These are phyloP conservation scores for Psilopsiagon aurifrons DNA, from an alignment of 2,113 vertebrate genomes.

Conservation along the genomic window DNA sequence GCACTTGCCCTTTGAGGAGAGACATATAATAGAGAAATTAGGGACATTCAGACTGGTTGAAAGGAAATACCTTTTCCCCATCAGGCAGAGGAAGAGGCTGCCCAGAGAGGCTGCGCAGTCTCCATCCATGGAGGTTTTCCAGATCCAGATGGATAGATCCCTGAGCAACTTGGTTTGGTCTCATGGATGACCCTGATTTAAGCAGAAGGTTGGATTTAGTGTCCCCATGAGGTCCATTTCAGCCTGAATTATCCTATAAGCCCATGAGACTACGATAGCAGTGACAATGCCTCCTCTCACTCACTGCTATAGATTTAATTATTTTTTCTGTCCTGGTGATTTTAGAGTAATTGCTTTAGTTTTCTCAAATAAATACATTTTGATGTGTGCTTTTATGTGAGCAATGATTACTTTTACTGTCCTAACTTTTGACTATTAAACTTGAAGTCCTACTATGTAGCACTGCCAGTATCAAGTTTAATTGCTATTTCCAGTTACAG, in stretches of 20 bases:
- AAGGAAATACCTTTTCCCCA: neutral
- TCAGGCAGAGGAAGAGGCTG: neutral
- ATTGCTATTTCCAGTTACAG: neutral
- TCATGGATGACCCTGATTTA: neutral
- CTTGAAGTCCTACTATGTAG: neutral
- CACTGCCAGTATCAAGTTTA: neutral
- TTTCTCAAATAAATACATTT: neutral
- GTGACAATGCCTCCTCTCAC: neutral
- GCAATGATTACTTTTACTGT: neutral
- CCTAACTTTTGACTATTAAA: neutral
- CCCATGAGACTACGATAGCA: neutral
- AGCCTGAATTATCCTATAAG: neutral
- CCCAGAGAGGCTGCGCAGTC: neutral
- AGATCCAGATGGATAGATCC: neutral
- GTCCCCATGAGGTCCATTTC: neutral
- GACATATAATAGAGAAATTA: neutral
- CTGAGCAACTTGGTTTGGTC: neutral
- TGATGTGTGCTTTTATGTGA: neutral
- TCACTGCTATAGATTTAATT: neutral
- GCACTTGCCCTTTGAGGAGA: neutral
- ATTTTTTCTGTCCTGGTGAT: neutral
- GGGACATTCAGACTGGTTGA: neutral
- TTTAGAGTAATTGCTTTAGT: constrained; percentile 4
- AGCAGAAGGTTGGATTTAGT: neutral
- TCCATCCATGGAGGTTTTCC: neutral